phyloP scores from a whole-genome alignment of 2,113 vertebrate species.

The Coptodon rendalli region DNA sequence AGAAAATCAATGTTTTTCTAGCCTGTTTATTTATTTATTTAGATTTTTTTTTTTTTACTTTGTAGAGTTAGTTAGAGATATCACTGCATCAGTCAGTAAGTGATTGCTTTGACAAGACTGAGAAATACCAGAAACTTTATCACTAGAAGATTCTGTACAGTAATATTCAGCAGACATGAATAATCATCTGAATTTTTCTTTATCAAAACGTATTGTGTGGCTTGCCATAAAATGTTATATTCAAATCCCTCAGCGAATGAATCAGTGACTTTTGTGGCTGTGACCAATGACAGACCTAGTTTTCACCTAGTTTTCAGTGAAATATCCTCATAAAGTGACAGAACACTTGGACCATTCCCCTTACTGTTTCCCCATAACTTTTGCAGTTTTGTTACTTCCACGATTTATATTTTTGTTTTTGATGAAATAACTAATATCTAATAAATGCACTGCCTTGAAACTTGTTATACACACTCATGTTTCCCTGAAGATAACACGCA shows the following conservation, averaged over 20 bases:
- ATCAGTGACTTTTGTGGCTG: neutral
- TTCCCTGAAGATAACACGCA: rapidly evolving
- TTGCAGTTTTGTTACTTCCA: neutral
- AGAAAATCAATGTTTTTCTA: neutral
- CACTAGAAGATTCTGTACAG: neutral
- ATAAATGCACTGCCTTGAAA: neutral
- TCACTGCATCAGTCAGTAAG: neutral
- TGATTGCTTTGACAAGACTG: neutral
- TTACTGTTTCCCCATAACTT: neutral
- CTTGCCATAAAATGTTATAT: neutral
- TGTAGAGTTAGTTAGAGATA: neutral
- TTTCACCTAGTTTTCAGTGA: neutral
- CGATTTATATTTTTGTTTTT: neutral
- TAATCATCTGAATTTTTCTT: neutral
- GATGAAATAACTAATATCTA: neutral
- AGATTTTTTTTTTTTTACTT: neutral
- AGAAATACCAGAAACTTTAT: neutral
- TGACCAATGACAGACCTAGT: neutral
- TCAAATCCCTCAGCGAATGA: neutral
- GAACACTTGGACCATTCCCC: neutral
- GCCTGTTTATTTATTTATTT: neutral
- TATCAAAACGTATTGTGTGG: neutral
- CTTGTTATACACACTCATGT: neutral
- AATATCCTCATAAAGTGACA: neutral
- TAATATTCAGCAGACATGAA: neutral